These are phyloP conservation scores for Cyprinodon tularosa DNA, from an alignment of 2,113 vertebrate genomes.

Conservation along the genomic window DNA sequence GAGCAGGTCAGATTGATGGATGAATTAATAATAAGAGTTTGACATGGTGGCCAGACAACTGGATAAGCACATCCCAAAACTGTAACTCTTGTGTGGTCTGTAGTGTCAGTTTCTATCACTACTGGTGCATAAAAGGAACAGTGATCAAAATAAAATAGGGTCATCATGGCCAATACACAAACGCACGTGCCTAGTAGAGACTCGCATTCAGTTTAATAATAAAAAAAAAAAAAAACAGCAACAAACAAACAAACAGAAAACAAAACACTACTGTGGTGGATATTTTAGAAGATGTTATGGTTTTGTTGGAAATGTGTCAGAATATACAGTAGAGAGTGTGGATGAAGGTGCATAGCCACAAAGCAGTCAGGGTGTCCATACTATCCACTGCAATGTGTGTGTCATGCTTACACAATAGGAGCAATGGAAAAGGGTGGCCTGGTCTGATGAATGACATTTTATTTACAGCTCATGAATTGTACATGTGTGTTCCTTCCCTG, in stretches of 20 bases:
- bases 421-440: background rate
- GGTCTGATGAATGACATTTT: background rate
- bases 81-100: background rate
- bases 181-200: too few species aligned
- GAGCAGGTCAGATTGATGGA: background rate
- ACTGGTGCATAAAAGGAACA: background rate
- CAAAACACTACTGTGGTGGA: background rate
- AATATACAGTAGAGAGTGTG: background rate
- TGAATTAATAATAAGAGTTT: background rate
- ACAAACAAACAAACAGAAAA: background rate
- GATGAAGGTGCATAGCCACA: too few species aligned
- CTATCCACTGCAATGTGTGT: background rate
- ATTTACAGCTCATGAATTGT: background rate
- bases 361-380: background rate
- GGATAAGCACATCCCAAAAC: background rate
- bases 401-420: background rate
- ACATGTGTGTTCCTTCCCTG: background rate
- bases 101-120: background rate
- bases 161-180: background rate
- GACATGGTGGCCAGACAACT: background rate
- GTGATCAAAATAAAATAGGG: background rate
- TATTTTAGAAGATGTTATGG: background rate
- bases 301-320: background rate
- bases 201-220: background rate
- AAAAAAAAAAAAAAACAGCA: background rate